These are phyloP conservation scores for Aphis craccivora DNA, from an alignment of 1,140 invertebrate genomes.

Conservation along the genomic window DNA sequence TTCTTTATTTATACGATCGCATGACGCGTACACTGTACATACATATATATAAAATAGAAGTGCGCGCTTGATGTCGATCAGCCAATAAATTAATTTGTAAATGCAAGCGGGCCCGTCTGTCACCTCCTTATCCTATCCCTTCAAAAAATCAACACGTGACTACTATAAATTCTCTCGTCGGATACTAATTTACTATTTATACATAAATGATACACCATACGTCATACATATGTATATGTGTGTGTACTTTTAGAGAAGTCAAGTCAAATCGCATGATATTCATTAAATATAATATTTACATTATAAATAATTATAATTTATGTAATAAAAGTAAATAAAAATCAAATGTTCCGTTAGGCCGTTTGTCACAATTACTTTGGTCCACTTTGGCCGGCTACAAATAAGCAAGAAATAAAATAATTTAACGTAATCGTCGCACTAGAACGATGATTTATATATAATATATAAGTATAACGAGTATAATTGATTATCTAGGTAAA, in stretches of 20 bases:
- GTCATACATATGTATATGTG: too few relatives aligned
- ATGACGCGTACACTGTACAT: background rate
- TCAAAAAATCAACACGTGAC: background rate
- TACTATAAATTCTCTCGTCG: background rate
- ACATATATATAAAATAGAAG: background rate
- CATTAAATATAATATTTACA: too few relatives aligned
- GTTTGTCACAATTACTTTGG: background rate
- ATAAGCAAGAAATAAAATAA: background rate
- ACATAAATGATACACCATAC: background rate
- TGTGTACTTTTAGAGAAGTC: background rate
- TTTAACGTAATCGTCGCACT: background rate
- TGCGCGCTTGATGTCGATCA: background rate
- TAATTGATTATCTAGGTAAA: background rate
- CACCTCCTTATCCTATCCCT: background rate
- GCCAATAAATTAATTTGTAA: background rate
- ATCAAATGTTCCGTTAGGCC: background rate
- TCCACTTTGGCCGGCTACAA: background rate
- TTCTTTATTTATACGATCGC: background rate
- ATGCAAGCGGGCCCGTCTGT: background rate
- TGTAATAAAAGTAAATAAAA: background rate
- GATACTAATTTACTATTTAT: background rate
- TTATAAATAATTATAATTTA: background rate
- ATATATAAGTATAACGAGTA: background rate
- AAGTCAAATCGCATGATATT: background rate
- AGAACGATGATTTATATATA: background rate